These are phyloP conservation scores for Triplophysa bombifrons DNA, from an alignment of 2,797 vertebrate species.

Conservation along the genomic window DNA sequence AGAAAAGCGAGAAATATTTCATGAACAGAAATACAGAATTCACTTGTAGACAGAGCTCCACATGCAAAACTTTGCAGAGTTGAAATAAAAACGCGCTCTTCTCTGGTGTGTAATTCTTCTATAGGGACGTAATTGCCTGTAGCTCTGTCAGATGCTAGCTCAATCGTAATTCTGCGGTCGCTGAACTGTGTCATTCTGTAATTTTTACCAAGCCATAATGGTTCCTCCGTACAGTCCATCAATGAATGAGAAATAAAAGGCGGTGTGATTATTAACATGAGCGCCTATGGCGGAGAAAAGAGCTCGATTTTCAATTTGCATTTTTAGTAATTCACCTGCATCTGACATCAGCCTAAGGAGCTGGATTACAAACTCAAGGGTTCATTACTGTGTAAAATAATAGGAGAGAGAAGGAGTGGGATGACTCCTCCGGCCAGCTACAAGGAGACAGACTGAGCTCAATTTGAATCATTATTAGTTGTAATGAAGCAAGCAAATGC, in stretches of 20 bases:
- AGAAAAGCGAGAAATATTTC: background rate
- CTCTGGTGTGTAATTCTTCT: constrained; percentile 6
- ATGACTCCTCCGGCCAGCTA: constrained; percentile 46
- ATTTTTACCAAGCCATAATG: background rate
- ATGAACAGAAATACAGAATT: constrained; percentile 16
- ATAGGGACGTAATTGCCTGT: background rate
- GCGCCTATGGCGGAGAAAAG: background rate
- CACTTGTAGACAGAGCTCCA: constrained; percentile 35
- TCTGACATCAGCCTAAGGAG: constrained; percentile 62
- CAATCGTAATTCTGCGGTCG: background rate
- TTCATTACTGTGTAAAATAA: constrained; percentile 54
- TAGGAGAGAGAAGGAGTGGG: constrained; percentile 26
- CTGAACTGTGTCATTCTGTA: background rate
- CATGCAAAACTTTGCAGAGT: background rate
- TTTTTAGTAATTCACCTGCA: constrained; percentile 57
- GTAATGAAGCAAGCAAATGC: constrained; percentile 41
- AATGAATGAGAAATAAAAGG: background rate
- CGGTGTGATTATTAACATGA: background rate
- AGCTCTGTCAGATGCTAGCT: background rate
- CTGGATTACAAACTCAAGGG: constrained; percentile 65
- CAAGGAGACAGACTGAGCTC: constrained; percentile 35
- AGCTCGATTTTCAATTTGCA: constrained; percentile 44
- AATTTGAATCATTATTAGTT: constrained; percentile 48
- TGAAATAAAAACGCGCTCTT: constrained; percentile 20
- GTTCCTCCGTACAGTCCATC: background rate